Conservation (phyloP, 2,797 vertebrate genomes). For the Phataginus tricuspis region DNA sequence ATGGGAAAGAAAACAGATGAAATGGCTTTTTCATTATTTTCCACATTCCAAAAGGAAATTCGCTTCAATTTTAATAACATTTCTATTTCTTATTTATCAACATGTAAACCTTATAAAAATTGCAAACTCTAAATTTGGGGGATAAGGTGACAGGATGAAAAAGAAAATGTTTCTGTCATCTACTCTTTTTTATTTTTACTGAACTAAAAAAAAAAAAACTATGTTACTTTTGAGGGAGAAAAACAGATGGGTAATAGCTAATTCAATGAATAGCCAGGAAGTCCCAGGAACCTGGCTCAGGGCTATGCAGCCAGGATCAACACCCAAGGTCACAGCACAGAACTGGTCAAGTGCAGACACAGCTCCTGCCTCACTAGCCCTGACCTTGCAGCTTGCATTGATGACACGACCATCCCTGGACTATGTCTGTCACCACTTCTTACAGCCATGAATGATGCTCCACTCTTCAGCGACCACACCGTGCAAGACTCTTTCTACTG, state of each 20-base stretch:
- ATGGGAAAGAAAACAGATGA: conserved; percentile 62
- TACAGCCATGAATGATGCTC: background rate
- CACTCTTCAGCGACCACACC: background rate
- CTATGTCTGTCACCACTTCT: background rate
- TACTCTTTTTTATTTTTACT: background rate
- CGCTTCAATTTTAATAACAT: conserved; percentile 75
- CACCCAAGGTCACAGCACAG: background rate
- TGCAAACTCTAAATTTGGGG: conserved; percentile 59
- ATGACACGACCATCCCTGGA: background rate
- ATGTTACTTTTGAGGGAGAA: conserved; percentile 39
- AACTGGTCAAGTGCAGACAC: background rate
- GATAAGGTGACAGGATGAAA: conserved; percentile 33
- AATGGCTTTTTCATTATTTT: conserved; percentile 78
- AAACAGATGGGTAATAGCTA: conserved; percentile 39
- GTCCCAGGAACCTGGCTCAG: background rate
- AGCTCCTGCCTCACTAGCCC: background rate
- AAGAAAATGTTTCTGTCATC: conserved; percentile 55
- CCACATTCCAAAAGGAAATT: conserved; percentile 67
- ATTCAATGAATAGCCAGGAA: background rate
- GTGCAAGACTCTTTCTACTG: background rate
- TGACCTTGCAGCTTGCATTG: background rate
- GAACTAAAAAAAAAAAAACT: conserved; percentile 66
- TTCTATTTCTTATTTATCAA: conserved; percentile 73
- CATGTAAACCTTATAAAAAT: conserved; percentile 70
- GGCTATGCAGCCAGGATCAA: background rate